Base-by-base conservation (phyloP, 2,113 vertebrate species). In the Cephalopholis sonnerati region DNA sequence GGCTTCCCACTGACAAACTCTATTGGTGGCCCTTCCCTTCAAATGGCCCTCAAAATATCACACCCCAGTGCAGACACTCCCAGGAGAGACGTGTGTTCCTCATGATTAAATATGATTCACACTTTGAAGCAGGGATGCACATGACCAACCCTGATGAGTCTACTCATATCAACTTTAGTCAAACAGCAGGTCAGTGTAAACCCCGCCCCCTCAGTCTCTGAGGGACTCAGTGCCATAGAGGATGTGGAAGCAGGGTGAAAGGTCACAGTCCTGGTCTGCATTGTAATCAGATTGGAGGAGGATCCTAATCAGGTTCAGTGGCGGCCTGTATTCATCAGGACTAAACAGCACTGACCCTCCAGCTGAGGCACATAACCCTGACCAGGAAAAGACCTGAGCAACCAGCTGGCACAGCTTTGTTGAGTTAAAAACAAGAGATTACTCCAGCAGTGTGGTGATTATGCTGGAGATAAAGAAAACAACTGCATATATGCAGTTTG, bases 271-370 rank as follows among this genome's bases (percentile, higher is more conserved):
- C 55, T 27, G 16, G 11, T 55, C 59, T 79, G 86, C 85, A 88
- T 89, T 70, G 73, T 91, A 91, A 93, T 94, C 89, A 91, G 87
- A 86, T 86, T 88, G 79, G 68, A 82, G 87, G 44, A 57, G 75
- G 76, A 46, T 59, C 51, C 44, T 86, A 89, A 91, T 92, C 87
- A 67, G 70, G 71, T 89, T 89, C 65, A 70, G 48, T n/a, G n/a
- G 58, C 53, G 71, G 79, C 75, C 78, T 81, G 74, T 80, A 88
- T 93, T 93, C 90, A 90, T 66, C 13, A 13, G 27, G 25, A 70
- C 66, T 70, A 66, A 81, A 84, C 77, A 27, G 48, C 79, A 32
- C 29, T 63, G 74, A 90, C 86, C 75, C 62, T 72, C 76, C 90
- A 94, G 86, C 92, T 92, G 90, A 91, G 87, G 29, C 78, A 22